phyloP scores from a whole-genome alignment of 2,888 invertebrate species.

The Junonia oenone region DNA sequence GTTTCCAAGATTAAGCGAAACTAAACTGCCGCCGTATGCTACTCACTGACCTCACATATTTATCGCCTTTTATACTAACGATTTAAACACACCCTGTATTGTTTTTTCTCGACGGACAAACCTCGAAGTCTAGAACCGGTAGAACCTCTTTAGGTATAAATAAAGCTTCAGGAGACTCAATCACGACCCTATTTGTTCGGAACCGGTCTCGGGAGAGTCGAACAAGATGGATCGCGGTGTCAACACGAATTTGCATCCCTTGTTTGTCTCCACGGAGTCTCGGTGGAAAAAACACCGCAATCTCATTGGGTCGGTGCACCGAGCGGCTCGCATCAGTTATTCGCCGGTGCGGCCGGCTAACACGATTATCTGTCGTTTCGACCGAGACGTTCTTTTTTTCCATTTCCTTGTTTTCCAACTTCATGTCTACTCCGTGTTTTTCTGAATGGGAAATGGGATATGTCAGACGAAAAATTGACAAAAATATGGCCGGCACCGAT shows the following conservation, averaged over 20 bases:
- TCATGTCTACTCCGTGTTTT: slow-evolving; percentile 73
- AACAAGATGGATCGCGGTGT: slow-evolving; percentile 78
- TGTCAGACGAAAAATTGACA: slow-evolving; percentile 78
- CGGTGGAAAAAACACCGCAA: slow-evolving; percentile 74
- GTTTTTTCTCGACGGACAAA: not conserved
- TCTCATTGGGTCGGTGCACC: slow-evolving; percentile 73
- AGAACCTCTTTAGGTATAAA: slow-evolving; percentile 27
- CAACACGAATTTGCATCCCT: slow-evolving; percentile 79
- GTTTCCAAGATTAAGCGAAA: slow-evolving; percentile 70
- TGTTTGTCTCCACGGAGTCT: slow-evolving; percentile 72
- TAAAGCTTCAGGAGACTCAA: slow-evolving; percentile 58
- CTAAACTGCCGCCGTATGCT: slow-evolving; percentile 60
- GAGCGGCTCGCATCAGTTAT: slow-evolving; percentile 67
- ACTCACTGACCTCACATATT: slow-evolving; percentile 54
- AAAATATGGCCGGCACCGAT: slow-evolving; percentile 70
- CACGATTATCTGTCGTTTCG: slow-evolving; percentile 77
- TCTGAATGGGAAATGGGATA: slow-evolving; percentile 77
- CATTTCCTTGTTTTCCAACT: slow-evolving; percentile 77
- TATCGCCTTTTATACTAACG: slow-evolving; percentile 37
- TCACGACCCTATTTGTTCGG: slow-evolving; percentile 71
- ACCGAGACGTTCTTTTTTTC: slow-evolving; percentile 73
- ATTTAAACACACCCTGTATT: not conserved
- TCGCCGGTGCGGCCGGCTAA: slow-evolving; percentile 71
- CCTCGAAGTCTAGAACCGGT: slow-evolving; percentile 3
- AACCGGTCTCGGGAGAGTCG: slow-evolving; percentile 70